A percentile compares a stretch with the other conserved stretches of the same genome.
Conservation (phyloP, 2,888 invertebrate genomes). For the Heliconius aoede region DNA sequence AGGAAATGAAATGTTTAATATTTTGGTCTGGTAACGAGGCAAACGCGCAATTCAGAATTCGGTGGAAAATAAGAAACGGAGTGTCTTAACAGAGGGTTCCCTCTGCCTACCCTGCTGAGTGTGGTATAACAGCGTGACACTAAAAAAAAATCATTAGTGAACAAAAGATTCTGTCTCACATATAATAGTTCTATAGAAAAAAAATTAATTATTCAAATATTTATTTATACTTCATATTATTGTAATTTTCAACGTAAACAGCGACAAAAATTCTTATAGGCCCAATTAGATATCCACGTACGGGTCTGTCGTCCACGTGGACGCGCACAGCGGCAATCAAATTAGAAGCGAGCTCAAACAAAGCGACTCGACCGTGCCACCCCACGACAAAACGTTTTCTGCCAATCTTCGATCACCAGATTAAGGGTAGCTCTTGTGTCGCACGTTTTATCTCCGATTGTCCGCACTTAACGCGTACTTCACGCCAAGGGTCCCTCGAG, state of each 20-base stretch:
- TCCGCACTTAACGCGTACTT: constrained; percentile 83
- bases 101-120: no score
- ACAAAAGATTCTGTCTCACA: no score
- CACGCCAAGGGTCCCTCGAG: constrained; percentile 82
- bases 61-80: no score
- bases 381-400: constrained; percentile 83
- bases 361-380: constrained; percentile 75
- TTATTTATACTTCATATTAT: neutral
- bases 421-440: constrained; percentile 81
- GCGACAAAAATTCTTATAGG: constrained; percentile 74
- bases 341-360: constrained; percentile 76
- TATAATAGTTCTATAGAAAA: neutral
- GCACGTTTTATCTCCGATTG: constrained; percentile 84
- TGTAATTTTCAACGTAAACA: constrained; percentile 52
- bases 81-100: no score
- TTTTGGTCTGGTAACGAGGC: no score
- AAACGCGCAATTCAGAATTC: no score
- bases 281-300: constrained; percentile 76
- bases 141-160: no score
- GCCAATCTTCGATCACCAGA: constrained; percentile 84
- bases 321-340: constrained; percentile 74
- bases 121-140: no score
- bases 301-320: constrained; percentile 69
- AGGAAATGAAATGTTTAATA: no score
- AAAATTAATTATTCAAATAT: neutral